A percentile compares a stretch with the other conserved stretches of the same genome.
Evolutionary conservation across 2,113 vertebrate species (phyloP).

Genomic region (Lepisosteus osseus): DNA sequence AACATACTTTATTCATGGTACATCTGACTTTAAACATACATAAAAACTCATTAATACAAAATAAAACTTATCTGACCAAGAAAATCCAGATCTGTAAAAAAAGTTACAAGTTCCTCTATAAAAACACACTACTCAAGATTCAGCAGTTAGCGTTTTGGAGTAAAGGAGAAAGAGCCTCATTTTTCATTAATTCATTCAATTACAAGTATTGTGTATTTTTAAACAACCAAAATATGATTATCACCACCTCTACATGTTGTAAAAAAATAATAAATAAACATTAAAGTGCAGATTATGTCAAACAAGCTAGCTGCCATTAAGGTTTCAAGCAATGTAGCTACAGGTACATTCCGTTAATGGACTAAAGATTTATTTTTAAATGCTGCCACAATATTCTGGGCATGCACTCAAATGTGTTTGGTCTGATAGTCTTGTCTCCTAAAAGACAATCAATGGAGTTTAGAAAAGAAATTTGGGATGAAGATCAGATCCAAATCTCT

Average conservation of each 20-base stretch:
- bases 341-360: too few species aligned
- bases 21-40: slow-evolving; percentile 62
- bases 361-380: too few species aligned
- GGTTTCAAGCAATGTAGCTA: too few species aligned
- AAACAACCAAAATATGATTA: not conserved
- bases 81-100: slow-evolving; percentile 60
- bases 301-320: slow-evolving; percentile 9
- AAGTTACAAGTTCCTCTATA: slow-evolving; percentile 57
- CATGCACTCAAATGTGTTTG: too few species aligned
- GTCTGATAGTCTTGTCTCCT: too few species aligned
- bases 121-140: slow-evolving; percentile 53
- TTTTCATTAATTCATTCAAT: too few species aligned
- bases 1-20: slow-evolving; percentile 52
- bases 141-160: slow-evolving; percentile 57
- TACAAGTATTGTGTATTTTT: too few species aligned
- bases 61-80: slow-evolving; percentile 58
- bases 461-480: too few species aligned
- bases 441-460: too few species aligned
- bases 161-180: too few species aligned
- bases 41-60: slow-evolving; percentile 59
- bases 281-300: slow-evolving; percentile 51
- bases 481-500: too few species aligned
- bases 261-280: slow-evolving; percentile 39
- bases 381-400: too few species aligned
- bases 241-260: not conserved